Percentiles rank a stretch among this genome's conserved stretches.
These are phyloP conservation scores for Planiliza haematocheilus DNA, from an alignment of 2,113 vertebrate species.

Conservation along the genomic window DNA sequence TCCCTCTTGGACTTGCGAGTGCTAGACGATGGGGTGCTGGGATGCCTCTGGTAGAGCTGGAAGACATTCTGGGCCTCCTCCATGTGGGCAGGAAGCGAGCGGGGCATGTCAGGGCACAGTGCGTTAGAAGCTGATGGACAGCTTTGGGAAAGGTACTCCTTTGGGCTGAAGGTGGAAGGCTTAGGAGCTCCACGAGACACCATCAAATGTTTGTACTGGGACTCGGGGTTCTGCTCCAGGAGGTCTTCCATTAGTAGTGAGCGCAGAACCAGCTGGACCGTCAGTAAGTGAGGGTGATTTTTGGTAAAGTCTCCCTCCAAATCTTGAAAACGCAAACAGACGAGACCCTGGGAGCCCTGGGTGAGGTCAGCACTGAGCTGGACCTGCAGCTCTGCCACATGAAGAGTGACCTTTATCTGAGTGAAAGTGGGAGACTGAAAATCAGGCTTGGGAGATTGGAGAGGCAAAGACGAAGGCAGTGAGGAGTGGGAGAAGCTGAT, in stretches of 20 bases:
- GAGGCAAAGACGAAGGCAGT: slow-evolving; percentile 73
- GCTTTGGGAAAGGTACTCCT: slow-evolving; percentile 96
- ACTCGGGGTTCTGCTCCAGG: slow-evolving; percentile 92
- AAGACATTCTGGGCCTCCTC: slow-evolving; percentile 98
- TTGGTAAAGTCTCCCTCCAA: slow-evolving; percentile 94
- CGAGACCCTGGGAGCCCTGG: slow-evolving; percentile 93
- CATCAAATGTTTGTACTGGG: slow-evolving; percentile 95
- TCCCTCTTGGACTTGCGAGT: slow-evolving; percentile 85
- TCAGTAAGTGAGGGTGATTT: slow-evolving; percentile 92
- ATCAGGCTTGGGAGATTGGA: slow-evolving; percentile 69
- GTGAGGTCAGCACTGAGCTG: slow-evolving; percentile 93
- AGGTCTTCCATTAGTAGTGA: slow-evolving; percentile 98
- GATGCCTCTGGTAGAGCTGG: slow-evolving; percentile 95
- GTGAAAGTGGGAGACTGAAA: slow-evolving; percentile 84
- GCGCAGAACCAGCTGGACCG: slow-evolving; percentile 90
- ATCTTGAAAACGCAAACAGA: slow-evolving; percentile 95
- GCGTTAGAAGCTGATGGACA: slow-evolving; percentile 91
- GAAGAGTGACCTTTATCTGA: slow-evolving; percentile 91
- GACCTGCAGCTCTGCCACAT: slow-evolving; percentile 92
- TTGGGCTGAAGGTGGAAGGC: slow-evolving; percentile 89
- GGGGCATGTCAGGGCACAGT: slow-evolving; percentile 94
- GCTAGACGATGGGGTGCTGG: slow-evolving; percentile 80
- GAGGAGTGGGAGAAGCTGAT: slow-evolving; percentile 81
- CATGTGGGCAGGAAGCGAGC: slow-evolving; percentile 95
- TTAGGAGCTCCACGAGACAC: slow-evolving; percentile 96